These are phyloP conservation scores for Campylorhamphus procurvoides DNA, from an alignment of 2,113 vertebrate species.

Conservation along the genomic window DNA sequence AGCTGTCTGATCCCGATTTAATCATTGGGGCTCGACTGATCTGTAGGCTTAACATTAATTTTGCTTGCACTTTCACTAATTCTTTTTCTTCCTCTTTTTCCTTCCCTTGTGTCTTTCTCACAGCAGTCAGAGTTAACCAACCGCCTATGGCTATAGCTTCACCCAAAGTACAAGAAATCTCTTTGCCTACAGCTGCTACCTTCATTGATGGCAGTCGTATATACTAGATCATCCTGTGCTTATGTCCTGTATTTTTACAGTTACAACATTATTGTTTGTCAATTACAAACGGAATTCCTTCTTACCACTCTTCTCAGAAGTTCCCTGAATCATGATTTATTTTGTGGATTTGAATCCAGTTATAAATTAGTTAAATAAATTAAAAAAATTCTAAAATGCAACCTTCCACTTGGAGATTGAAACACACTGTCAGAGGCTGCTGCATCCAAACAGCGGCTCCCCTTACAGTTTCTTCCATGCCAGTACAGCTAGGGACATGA, in stretches of 20 bases:
- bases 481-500: neutral
- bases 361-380: neutral
- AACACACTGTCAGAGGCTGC: neutral
- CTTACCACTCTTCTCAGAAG: neutral
- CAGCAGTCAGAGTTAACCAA: constrained; percentile 74
- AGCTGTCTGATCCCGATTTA: neutral
- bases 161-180: constrained; percentile 77
- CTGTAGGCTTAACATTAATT: neutral
- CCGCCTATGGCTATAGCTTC: constrained; percentile 73
- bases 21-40: neutral
- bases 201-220: constrained; percentile 83
- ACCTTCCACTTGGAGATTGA: neutral
- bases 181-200: constrained; percentile 65
- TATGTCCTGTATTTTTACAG: neutral
- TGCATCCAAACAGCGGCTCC: neutral
- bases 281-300: neutral
- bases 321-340: neutral
- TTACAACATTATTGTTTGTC: neutral
- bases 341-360: neutral
- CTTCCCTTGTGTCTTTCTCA: neutral
- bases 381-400: neutral
- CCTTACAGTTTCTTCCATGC: neutral
- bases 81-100: neutral
- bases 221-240: constrained; percentile 34
- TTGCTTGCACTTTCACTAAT: neutral